Base-by-base conservation (phyloP, 2,888 invertebrate genomes). In the Ennomos fuscantarius region DNA sequence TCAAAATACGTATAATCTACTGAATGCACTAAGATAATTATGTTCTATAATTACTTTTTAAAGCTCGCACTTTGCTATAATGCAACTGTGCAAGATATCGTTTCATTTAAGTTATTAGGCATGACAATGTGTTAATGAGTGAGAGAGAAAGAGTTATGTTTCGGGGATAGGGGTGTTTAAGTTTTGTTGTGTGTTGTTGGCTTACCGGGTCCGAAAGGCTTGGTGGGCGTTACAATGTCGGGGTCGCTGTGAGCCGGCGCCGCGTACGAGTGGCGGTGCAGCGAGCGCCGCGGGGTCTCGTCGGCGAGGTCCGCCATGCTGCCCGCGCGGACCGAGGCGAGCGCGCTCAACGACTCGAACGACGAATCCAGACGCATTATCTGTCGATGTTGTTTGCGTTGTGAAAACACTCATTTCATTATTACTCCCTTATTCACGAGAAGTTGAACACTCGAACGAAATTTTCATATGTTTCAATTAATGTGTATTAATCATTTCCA, bases 171-270 rank as follows among this genome's bases (percentile, higher is more conserved):
- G 56, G 53, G 55, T 63, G 44, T 59, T 40, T 13, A 57, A 12
- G 43, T 43, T 43, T 44, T 41, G 45, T 34, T 36, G 15, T 15
- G 8, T 37, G 32, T 15, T 0, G 35, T 46, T 32, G 48, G 37
- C 95, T 93, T 93, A 97, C 97, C 96, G 74, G 97, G 94, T 89
- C 96, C 96, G 82, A 96, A 97, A 3, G 96, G 95, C 89, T 97
- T 97, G 48, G 95, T 93, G 31, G 95, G 94, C 24, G 94, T 89
- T 24, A 93, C 78, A 35, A 93, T 82, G 48, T 94, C 94, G 5
- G 93, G 85, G 66, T 94, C 94, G 67, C 72, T 76, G 69, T 82
- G 88, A 40, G 86, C 73, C 0, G 91, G 91, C 61, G 93, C 93
- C 0, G 93, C 94, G 82, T 94, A 94, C 52, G 94, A 93, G 68